Evolutionary conservation across 2,113 vertebrate species (phyloP).

Genomic region (Isichthys henryi): DNA sequence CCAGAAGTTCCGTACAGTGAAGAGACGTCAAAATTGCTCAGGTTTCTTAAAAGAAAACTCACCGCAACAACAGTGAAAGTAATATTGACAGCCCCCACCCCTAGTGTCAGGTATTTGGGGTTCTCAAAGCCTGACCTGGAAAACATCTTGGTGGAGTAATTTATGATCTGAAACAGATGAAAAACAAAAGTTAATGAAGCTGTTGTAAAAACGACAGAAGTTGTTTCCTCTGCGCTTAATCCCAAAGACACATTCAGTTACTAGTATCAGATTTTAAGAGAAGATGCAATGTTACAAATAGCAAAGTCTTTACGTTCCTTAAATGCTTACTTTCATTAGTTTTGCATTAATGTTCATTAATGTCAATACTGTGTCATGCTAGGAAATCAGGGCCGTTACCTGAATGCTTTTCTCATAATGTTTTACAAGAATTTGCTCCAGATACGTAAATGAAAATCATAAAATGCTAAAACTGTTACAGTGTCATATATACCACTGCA

Average conservation of each 20-base stretch:
- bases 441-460: background rate
- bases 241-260: background rate
- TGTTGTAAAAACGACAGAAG: background rate
- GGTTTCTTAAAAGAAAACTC: slow-evolving; percentile 26
- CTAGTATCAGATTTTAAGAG: slow-evolving; percentile 10
- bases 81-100: slow-evolving; percentile 51
- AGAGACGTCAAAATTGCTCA: background rate
- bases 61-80: slow-evolving; percentile 55
- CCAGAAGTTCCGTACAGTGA: background rate
- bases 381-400: background rate
- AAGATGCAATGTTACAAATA: background rate
- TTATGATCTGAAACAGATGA: slow-evolving; percentile 55
- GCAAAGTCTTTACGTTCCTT: background rate
- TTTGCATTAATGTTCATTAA: slow-evolving; percentile 15
- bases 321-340: slow-evolving; percentile 13
- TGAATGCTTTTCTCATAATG: background rate
- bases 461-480: background rate
- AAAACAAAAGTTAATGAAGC: background rate
- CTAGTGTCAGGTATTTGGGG: slow-evolving; percentile 53
- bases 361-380: background rate
- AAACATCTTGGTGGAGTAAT: slow-evolving; percentile 58
- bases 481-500: background rate
- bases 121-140: slow-evolving; percentile 44
- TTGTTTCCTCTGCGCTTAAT: background rate
- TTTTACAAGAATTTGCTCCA: background rate